Conservation (phyloP, 2,113 vertebrate genomes). For the Noctilio leporinus region DNA sequence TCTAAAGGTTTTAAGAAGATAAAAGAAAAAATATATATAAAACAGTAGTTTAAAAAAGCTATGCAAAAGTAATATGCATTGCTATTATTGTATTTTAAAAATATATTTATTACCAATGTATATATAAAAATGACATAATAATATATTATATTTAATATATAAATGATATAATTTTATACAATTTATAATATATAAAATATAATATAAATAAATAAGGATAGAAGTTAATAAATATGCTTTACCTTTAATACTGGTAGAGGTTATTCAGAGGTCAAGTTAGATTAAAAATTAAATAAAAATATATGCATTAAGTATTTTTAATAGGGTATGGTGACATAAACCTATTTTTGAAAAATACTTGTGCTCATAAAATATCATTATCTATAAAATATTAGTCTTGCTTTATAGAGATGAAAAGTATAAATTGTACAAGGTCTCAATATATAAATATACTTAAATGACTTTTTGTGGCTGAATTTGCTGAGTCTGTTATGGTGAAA, state of each 20-base stretch:
- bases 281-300: conserved; percentile 48
- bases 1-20: neutral
- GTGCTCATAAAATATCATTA: conserved; percentile 34
- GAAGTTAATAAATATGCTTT: conserved; percentile 22
- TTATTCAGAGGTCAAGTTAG: conserved; percentile 54
- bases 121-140: conserved; percentile 23
- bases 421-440: conserved; percentile 83
- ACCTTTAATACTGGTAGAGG: conserved; percentile 24
- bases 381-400: conserved; percentile 30
- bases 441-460: conserved; percentile 87
- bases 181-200: neutral
- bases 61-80: neutral
- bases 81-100: neutral
- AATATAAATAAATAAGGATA: conserved; percentile 28
- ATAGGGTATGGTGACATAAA: neutral
- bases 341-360: conserved; percentile 29
- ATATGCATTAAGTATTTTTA: conserved; percentile 34
- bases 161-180: too few relatives aligned
- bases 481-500: conserved; percentile 1
- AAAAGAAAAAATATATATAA: neutral
- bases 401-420: conserved; percentile 65
- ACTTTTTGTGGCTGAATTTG: conserved; percentile 82
- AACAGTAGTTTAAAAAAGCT: neutral
- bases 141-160: neutral
- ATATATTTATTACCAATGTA: conserved; percentile 45